Base-by-base conservation (phyloP, 1,140 invertebrate genomes). In the Hyles vespertilio region DNA sequence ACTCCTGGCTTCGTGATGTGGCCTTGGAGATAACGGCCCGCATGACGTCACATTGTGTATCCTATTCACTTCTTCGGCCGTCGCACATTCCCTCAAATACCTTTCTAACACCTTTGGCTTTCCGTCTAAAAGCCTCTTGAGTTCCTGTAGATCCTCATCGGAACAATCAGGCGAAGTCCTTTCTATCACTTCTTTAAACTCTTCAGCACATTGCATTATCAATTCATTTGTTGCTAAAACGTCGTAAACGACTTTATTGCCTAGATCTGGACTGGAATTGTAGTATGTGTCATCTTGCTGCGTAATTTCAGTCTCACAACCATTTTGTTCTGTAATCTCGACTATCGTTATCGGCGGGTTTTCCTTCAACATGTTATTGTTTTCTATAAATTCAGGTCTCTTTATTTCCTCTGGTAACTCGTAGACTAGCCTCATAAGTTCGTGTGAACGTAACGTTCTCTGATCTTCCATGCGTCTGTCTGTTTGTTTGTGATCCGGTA, bases 1-100 rank as follows among this genome's bases (percentile, higher is more conserved):
- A 65, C 85, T 88, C 51, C 85, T 60, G 0, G 85, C 85, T 52
- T 88, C 80, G 53, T 87, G 81, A 36, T 67, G 76, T 0, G 82
- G 85, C 49, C 94, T 91, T 56, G 93, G 92, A 6, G 91, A 91
- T 47, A 90, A 76, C 1, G 89, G 83, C 3, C 81, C 78, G 36
- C 83, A 81, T 5, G 90, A 89, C 11, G 91, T 90, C 55, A 91
- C 77, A 69, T 77, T 88, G 61, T 91, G 90, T 12, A 92, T 68
- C 48, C 89, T 82, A 58, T 84, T 84, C 50, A 92, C 86, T 52
- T 95, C 90, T 58, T 95, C 94, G 3, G 90, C 76, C 58, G 91
- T 92, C 0, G 94, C 94, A 72, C 93, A 93, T 48, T 95, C 93
- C 43, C 91, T 90, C 36, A 96, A 81, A 94, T 95, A 96, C 61